phyloP scores from a whole-genome alignment of 2,797 vertebrate genomes.

The Clarias platycephalus region DNA sequence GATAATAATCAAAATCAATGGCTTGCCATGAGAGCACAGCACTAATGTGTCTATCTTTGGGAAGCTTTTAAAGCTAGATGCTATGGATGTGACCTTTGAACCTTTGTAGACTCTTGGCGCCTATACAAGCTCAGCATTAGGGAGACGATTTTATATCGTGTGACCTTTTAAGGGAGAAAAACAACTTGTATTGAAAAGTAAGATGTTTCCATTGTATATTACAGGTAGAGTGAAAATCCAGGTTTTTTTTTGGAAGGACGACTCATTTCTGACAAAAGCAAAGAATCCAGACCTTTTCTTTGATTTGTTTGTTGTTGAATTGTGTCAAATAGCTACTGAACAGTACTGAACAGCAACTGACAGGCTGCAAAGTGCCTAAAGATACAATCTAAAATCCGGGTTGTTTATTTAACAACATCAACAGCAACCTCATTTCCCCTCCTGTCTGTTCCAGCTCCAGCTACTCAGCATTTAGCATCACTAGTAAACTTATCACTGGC shows the following conservation, averaged over 20 bases:
- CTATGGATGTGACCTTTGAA: neutral
- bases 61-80: slow-evolving; percentile 4
- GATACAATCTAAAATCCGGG: too few relatives aligned
- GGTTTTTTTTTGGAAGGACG: neutral
- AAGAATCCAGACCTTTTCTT: neutral
- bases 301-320: too few relatives aligned
- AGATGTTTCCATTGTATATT: neutral
- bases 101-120: neutral
- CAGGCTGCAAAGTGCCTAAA: too few relatives aligned
- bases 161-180: neutral
- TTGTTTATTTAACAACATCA: too few relatives aligned
- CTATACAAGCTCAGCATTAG: neutral
- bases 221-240: neutral
- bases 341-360: too few relatives aligned
- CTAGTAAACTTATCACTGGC: too few relatives aligned
- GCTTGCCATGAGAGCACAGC: neutral
- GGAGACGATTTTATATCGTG: neutral
- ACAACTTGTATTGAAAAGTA: neutral
- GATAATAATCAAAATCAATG: neutral
- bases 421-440: too few relatives aligned
- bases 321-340: too few relatives aligned
- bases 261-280: neutral
- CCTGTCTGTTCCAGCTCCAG: too few relatives aligned
- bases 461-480: too few relatives aligned
- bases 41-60: neutral